Evolutionary conservation across 2,113 vertebrate species (phyloP).

Genomic region (Strigops habroptila): DNA sequence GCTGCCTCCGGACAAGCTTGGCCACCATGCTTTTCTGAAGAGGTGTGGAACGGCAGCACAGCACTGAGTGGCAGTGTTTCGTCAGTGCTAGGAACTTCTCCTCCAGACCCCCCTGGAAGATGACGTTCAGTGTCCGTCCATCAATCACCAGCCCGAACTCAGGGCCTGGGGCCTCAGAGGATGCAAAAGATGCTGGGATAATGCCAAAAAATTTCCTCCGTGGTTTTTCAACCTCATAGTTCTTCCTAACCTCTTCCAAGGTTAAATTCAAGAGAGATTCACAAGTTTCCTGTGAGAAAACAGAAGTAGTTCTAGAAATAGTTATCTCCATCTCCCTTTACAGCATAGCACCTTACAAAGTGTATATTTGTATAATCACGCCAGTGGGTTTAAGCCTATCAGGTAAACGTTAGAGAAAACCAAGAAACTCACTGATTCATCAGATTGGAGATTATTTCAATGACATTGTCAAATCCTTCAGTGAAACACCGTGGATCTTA

Average conservation of each 20-base stretch:
- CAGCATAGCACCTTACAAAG: neutral
- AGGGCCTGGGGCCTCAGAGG: neutral
- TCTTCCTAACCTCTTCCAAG: conserved; percentile 82
- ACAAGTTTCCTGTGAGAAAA: conserved; percentile 79
- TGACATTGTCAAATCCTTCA: neutral
- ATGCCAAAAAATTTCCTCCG: conserved; percentile 21
- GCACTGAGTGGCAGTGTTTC: conserved; percentile 76
- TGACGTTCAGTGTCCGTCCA: conserved; percentile 76
- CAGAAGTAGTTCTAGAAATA: neutral
- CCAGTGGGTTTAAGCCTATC: neutral
- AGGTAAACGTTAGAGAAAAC: neutral
- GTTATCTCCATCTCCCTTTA: neutral
- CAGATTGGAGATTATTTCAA: neutral
- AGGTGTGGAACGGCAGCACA: conserved; percentile 89
- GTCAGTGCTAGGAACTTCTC: conserved; percentile 81
- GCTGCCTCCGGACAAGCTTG: conserved; percentile 78
- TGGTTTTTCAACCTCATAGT: neutral
- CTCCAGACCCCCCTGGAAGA: conserved; percentile 81
- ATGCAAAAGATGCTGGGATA: neutral
- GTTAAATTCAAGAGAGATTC: conserved; percentile 82
- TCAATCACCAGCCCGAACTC: conserved; percentile 85
- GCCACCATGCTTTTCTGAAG: conserved; percentile 90
- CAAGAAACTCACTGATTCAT: neutral
- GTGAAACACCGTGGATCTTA: neutral
- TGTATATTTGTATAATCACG: neutral